A percentile compares a stretch with the other conserved stretches of the same genome.
Evolutionary conservation across 1,140 invertebrate genomes (phyloP).

Genomic region (Euwallacea similis): DNA sequence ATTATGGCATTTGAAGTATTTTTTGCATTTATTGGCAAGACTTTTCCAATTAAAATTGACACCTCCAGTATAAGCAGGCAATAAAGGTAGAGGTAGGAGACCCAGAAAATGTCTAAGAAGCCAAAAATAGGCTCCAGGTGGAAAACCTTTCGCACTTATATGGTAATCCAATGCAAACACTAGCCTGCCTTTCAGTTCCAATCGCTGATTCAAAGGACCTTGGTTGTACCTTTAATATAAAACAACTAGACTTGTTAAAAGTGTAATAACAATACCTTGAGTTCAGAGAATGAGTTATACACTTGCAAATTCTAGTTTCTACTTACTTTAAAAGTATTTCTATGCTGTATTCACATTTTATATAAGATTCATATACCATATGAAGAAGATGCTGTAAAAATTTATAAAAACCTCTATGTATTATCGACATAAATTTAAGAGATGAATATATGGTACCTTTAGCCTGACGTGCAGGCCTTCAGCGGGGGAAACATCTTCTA

Average conservation of each 20-base stretch:
- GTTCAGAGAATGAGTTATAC: not conserved
- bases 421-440: not conserved
- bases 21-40: slow-evolving; percentile 29
- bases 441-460: slow-evolving; percentile 18
- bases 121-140: slow-evolving; percentile 39
- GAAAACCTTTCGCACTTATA: slow-evolving; percentile 3
- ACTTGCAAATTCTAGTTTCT: too few relatives aligned
- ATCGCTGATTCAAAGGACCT: slow-evolving; percentile 21
- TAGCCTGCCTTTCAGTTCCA: slow-evolving; percentile 35
- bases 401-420: not conserved
- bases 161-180: slow-evolving; percentile 20
- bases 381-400: not conserved
- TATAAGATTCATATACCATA: not conserved
- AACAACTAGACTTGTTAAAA: not conserved
- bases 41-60: slow-evolving; percentile 29
- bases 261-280: not conserved
- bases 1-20: not conserved
- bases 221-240: not conserved
- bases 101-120: slow-evolving; percentile 41
- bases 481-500: slow-evolving; percentile 42
- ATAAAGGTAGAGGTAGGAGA: slow-evolving; percentile 38
- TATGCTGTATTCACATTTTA: not conserved
- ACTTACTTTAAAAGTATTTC: too few relatives aligned
- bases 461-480: slow-evolving; percentile 39
- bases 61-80: slow-evolving; percentile 34